Base-by-base conservation (phyloP, 2,888 invertebrate species). In the Trachelus iudaicus region DNA sequence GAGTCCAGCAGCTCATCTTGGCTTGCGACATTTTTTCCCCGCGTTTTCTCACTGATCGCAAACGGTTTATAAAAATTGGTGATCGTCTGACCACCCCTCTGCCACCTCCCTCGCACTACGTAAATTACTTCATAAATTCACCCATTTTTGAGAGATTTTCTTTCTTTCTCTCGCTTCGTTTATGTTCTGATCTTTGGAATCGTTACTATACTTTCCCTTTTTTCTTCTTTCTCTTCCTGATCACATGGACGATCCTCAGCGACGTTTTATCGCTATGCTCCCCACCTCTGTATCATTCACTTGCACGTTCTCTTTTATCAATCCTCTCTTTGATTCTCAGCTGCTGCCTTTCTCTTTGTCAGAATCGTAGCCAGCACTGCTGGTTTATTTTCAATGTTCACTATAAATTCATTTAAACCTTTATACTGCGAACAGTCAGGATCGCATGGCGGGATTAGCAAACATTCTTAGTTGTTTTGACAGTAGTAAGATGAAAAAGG, bases 21-120 rank as follows among this genome's bases (percentile, higher is more conserved):
- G 85, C 80, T 85, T 84, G 83, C 86, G 85, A 87, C 90, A 88
- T 90, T 87, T 87, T 89, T 84, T 81, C 82, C 12, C 11, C 31
- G 31, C 31, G 71, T 71, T 71, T 31, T 69, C 73, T 69, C 31
- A 74, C 23, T 75, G 78, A 34, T 71, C 71, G 40, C 30, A 37
- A n/a, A 30, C 11, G 71, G 4, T 71, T 71, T 34, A 37, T 69
- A 31, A 56, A 71, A 71, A n/a, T 71, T 3, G 31, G 11, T 56
- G 56, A 23, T 23, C 23, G 56, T 56, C 56, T 56, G 56, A 56
- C 56, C 56, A 15, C 35, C 68, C 75, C 75, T 12, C 35, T 31
- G 30, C 35, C 40, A 37, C 35, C 40, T 31, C 12, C 15, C 75
- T n/a, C 34, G 12, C n/a, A 37, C n/a, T 15, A 35, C 34, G 31